Percentiles rank a stretch among this genome's conserved stretches.
phyloP scores from a whole-genome alignment of 1,140 invertebrate genomes.

The Grapholita molesta region DNA sequence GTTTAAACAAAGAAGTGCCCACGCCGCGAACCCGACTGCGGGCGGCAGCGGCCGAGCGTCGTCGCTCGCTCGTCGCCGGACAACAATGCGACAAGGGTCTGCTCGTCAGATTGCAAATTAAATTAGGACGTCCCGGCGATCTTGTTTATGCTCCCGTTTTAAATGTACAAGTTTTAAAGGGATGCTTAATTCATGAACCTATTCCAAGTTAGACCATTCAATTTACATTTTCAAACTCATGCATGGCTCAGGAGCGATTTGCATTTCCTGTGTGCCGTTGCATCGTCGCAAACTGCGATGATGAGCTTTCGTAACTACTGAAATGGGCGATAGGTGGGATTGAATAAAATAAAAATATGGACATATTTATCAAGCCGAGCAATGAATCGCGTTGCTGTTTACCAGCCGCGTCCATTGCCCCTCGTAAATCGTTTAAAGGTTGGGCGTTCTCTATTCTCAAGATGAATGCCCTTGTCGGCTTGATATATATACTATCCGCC shows the following conservation, averaged over 20 bases:
- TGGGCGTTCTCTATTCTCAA: slow-evolving; percentile 65
- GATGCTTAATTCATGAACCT: slow-evolving; percentile 66
- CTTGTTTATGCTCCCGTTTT: slow-evolving; percentile 44
- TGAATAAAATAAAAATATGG: slow-evolving; percentile 38
- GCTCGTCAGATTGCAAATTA: slow-evolving; percentile 52
- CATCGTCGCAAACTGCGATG: not conserved
- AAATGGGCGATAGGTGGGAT: slow-evolving; percentile 23
- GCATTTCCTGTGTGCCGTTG: slow-evolving; percentile 55
- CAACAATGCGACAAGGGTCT: slow-evolving; percentile 34
- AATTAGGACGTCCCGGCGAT: slow-evolving; percentile 50
- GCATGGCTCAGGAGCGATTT: slow-evolving; percentile 47
- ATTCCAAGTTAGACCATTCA: slow-evolving; percentile 59
- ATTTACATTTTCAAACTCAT: slow-evolving; percentile 69
- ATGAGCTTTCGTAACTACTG: slow-evolving; percentile 30
- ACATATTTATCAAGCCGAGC: slow-evolving; percentile 51
- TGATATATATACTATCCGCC: slow-evolving; percentile 69
- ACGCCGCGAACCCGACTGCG: slow-evolving; percentile 20
- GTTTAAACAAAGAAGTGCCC: slow-evolving; percentile 31
- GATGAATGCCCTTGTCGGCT: slow-evolving; percentile 64
- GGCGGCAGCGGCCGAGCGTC: slow-evolving; percentile 18
- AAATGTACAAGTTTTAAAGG: slow-evolving; percentile 60
- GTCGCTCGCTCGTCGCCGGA: slow-evolving; percentile 38
- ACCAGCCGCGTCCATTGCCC: slow-evolving; percentile 46
- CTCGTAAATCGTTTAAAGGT: slow-evolving; percentile 73
- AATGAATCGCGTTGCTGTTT: slow-evolving; percentile 53